phyloP scores from a whole-genome alignment of 2,888 invertebrate species.

The Tridacna crocea region DNA sequence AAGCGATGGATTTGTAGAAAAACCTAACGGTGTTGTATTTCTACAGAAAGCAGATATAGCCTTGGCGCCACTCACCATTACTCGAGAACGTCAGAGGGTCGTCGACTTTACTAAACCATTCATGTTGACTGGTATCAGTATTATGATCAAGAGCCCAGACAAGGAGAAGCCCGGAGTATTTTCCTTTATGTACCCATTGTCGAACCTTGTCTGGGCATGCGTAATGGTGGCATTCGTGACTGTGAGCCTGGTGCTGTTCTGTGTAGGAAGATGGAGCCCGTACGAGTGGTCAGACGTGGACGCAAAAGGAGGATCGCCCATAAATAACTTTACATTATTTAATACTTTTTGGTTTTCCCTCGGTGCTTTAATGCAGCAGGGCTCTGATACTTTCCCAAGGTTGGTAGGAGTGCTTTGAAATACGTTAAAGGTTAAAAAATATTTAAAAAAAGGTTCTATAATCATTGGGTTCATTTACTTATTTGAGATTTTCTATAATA shows the following conservation, averaged over 20 bases:
- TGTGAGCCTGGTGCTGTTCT: conserved; percentile 97
- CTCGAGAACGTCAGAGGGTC: conserved; percentile 95
- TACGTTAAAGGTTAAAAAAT: too few relatives aligned
- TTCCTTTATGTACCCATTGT: conserved; percentile 98
- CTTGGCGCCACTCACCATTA: conserved; percentile 97
- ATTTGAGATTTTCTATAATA: too few relatives aligned
- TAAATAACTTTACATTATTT: conserved; percentile 91
- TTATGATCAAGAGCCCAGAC: conserved; percentile 97
- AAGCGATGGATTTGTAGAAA: too few relatives aligned
- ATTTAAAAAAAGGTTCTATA: too few relatives aligned
- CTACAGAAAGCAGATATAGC: conserved; percentile 94
- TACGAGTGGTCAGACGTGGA: conserved; percentile 91
- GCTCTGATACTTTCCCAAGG: conserved; percentile 98
- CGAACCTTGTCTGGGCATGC: conserved; percentile 94
- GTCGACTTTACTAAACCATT: conserved; percentile 99
- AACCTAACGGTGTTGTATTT: not conserved
- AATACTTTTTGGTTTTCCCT: conserved; percentile 99
- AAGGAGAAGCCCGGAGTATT: conserved; percentile 98
- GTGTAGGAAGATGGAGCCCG: conserved; percentile 98
- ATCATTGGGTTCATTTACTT: too few relatives aligned
- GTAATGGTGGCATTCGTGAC: conserved; percentile 94
- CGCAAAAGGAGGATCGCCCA: conserved; percentile 60
- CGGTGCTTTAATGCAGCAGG: conserved; percentile 99
- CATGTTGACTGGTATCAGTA: conserved; percentile 97
- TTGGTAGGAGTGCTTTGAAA: conserved; percentile 83